These are phyloP conservation scores for Knipowitschia caucasica DNA, from an alignment of 2,797 vertebrate species.

Conservation along the genomic window DNA sequence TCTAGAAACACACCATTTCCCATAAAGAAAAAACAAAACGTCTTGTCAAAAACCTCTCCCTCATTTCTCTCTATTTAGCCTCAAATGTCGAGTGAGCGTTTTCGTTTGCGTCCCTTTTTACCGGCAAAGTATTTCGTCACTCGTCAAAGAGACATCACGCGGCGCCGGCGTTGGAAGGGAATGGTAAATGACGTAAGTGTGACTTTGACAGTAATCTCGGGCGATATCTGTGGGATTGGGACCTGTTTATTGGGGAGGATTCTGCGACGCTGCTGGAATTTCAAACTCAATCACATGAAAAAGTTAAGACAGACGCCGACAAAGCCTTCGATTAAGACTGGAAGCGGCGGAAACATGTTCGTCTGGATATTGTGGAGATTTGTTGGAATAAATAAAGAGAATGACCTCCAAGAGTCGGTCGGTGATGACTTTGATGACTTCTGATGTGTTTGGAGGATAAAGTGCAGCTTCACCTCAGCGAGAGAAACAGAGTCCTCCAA, in stretches of 20 bases:
- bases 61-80: constrained; percentile 48
- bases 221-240: constrained; percentile 57
- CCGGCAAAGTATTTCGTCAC: constrained; percentile 31
- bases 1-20: constrained; percentile 18
- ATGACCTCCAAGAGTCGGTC: constrained; percentile 1
- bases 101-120: constrained; percentile 28
- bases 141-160: constrained; percentile 47
- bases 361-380: constrained; percentile 8
- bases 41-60: constrained; percentile 31
- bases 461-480: no score
- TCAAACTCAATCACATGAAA: constrained; percentile 52
- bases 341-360: constrained; percentile 19
- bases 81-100: constrained; percentile 40
- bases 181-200: constrained; percentile 53
- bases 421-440: background rate
- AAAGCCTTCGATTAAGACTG: constrained; percentile 16
- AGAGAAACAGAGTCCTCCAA: no score
- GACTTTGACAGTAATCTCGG: constrained; percentile 63
- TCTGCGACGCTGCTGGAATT: constrained; percentile 22
- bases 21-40: constrained; percentile 7
- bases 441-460: background rate
- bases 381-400: background rate
- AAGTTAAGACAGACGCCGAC: constrained; percentile 52
- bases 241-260: constrained; percentile 43
- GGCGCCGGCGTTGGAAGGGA: constrained; percentile 39